phyloP scores from a whole-genome alignment of 2,797 vertebrate species.

The Momotus momota region DNA sequence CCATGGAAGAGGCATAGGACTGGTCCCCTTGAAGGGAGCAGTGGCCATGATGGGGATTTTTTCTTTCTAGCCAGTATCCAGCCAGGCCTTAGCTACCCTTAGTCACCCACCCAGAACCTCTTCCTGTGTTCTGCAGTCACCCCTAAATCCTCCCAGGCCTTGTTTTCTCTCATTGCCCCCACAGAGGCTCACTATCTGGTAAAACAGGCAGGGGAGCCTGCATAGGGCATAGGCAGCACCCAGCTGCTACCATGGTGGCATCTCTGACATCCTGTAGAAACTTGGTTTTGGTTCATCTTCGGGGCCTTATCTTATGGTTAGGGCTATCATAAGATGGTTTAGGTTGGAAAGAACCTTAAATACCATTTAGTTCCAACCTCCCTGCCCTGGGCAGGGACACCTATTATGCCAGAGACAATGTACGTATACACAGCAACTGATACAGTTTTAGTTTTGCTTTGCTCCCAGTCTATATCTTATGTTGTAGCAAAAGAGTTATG shows the following conservation, averaged over 20 bases:
- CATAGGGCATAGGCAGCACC: fast-evolving
- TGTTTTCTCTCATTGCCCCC: background rate
- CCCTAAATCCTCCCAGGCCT: too few species aligned
- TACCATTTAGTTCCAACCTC: background rate
- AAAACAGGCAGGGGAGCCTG: background rate
- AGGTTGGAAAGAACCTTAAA: background rate
- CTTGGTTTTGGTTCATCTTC: background rate
- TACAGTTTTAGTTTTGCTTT: background rate
- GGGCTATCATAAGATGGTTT: background rate
- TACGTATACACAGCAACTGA: background rate
- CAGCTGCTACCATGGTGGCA: background rate
- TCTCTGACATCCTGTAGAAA: background rate
- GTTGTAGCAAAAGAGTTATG: background rate
- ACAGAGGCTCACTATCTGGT: fast-evolving
- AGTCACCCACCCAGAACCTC: fast-evolving
- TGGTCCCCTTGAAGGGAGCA: fast-evolving
- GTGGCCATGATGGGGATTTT: background rate
- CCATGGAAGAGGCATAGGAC: fast-evolving
- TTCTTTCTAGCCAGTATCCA: fast-evolving
- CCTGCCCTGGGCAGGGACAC: background rate
- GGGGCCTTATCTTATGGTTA: background rate
- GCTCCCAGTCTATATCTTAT: background rate
- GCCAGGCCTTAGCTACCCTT: background rate
- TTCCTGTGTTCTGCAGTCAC: too few species aligned
- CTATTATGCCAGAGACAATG: background rate